Percentiles rank a stretch among this genome's conserved stretches.
phyloP scores from a whole-genome alignment of 2,797 vertebrate genomes.

The Poecile montanus region DNA sequence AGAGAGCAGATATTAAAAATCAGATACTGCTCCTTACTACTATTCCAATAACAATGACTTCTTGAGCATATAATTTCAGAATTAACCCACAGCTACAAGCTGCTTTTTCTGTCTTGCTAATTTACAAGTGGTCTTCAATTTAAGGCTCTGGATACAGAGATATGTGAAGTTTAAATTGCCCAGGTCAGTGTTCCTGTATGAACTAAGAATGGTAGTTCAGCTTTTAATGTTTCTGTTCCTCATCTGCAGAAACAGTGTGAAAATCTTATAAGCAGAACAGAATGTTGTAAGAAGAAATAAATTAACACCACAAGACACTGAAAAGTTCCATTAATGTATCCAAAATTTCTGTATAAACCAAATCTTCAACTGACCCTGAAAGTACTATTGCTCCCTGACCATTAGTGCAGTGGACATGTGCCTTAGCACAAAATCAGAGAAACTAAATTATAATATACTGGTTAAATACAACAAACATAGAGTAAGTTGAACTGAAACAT shows the following conservation, averaged over 20 bases:
- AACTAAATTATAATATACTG: not conserved
- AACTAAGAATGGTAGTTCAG: not conserved
- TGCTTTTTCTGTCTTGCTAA: not conserved
- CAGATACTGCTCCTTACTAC: not conserved
- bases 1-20: not conserved
- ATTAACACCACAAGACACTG: not conserved
- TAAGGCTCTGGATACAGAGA: not conserved
- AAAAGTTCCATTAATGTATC: not conserved
- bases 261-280: not conserved
- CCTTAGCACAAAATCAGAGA: not conserved
- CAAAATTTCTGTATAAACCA: not conserved
- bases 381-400: not conserved
- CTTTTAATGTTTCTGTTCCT: not conserved
- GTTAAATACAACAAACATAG: not conserved
- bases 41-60: not conserved
- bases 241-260: not conserved
- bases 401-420: accelerated
- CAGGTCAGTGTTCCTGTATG: not conserved
- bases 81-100: not conserved
- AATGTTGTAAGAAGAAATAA: not conserved
- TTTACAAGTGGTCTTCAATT: not conserved
- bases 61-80: not conserved
- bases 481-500: not conserved
- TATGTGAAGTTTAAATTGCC: not conserved
- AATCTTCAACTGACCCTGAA: not conserved